These are phyloP conservation scores for Leucosticte australis DNA, from an alignment of 2,113 vertebrate genomes.

Conservation along the genomic window DNA sequence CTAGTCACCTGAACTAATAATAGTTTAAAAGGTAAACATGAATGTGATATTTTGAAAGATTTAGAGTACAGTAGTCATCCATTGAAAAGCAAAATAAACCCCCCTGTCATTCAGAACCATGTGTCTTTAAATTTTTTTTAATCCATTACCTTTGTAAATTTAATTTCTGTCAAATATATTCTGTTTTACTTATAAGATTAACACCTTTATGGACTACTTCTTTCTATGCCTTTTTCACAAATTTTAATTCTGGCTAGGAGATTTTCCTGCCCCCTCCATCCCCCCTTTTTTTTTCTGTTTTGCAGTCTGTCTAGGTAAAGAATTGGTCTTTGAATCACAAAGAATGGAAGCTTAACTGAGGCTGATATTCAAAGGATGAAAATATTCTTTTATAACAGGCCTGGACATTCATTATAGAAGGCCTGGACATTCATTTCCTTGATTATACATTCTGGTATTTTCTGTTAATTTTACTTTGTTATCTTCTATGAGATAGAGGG, in stretches of 20 bases:
- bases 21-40: neutral
- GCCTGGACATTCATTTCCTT: neutral
- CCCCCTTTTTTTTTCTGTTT: neutral
- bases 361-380: neutral
- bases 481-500: neutral
- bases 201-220: neutral
- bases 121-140: neutral
- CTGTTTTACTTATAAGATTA: neutral
- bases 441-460: neutral
- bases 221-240: neutral
- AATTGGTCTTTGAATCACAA: neutral
- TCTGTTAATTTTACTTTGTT: constrained; percentile 24
- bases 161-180: neutral
- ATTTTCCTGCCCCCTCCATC: neutral
- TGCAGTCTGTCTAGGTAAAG: neutral
- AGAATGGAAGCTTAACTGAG: neutral
- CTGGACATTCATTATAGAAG: neutral
- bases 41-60: neutral
- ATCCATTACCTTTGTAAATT: neutral
- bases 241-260: neutral
- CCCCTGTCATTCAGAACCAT: neutral
- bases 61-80: neutral
- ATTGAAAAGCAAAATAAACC: neutral
- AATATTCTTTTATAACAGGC: neutral
- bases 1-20: neutral